phyloP scores from a whole-genome alignment of 2,113 vertebrate species.

The Oryzias curvinotus region DNA sequence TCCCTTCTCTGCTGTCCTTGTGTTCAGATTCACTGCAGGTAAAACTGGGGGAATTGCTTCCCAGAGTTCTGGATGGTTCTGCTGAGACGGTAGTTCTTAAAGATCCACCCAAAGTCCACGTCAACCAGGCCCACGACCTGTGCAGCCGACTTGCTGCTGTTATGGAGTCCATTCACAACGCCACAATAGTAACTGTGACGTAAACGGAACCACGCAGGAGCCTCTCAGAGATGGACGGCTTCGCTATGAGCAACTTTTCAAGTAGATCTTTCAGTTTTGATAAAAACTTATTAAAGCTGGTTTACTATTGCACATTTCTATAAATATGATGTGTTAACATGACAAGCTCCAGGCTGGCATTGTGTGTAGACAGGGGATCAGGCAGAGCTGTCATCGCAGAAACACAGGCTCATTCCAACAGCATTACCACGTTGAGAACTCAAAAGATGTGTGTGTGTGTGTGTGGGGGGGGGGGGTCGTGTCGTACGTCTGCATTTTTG shows the following conservation, averaged over 20 bases:
- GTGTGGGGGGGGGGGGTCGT: too few species aligned
- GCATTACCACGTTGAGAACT: neutral
- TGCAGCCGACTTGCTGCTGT: conserved; percentile 92
- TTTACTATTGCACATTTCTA: conserved; percentile 12
- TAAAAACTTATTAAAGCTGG: neutral
- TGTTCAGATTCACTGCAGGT: conserved; percentile 83
- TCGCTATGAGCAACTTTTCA: neutral
- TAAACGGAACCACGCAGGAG: conserved; percentile 52
- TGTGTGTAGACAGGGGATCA: neutral
- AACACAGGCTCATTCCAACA: neutral
- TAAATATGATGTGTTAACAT: conserved; percentile 7
- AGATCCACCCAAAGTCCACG: conserved; percentile 91
- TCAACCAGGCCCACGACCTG: conserved; percentile 89
- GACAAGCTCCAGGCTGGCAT: neutral
- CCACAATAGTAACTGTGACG: conserved; percentile 83
- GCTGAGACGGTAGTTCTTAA: conserved; percentile 84
- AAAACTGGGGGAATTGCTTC: conserved; percentile 89
- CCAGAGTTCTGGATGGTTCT: conserved; percentile 92
- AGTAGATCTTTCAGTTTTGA: neutral
- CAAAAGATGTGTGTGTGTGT: too few species aligned
- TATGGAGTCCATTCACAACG: conserved; percentile 91
- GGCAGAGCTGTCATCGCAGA: neutral
- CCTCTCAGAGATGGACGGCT: neutral
- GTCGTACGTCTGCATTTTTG: too few species aligned
- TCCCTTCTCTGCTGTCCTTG: neutral